phyloP scores from a whole-genome alignment of 1,140 invertebrate species.

The Temnothorax longispinosus region DNA sequence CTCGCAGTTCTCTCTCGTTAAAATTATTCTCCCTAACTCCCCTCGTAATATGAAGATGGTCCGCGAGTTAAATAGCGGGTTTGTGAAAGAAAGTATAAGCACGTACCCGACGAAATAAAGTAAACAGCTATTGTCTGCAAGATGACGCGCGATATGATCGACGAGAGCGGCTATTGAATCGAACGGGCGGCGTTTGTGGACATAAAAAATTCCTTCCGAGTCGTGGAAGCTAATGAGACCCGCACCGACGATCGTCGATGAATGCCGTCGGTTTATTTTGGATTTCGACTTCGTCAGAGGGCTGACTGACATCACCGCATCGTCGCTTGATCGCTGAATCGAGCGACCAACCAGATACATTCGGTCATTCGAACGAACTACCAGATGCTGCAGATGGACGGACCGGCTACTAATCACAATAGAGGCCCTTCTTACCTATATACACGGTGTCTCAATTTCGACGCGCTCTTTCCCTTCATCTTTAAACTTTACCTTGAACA shows the following conservation, averaged over 20 bases:
- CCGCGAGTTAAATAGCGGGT: conserved; percentile 1
- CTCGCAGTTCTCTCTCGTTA: conserved; percentile 24
- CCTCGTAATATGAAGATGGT: conserved; percentile 28
- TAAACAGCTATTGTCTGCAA: conserved; percentile 52
- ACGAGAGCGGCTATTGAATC: conserved; percentile 45
- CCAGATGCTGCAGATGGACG: conserved; percentile 64
- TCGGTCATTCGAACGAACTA: conserved; percentile 58
- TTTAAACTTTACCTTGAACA: neutral
- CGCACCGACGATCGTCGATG: conserved; percentile 43
- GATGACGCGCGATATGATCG: conserved; percentile 57
- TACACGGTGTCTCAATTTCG: neutral
- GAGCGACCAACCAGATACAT: conserved; percentile 38
- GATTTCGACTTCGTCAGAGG: conserved; percentile 49
- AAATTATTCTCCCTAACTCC: conserved; percentile 1
- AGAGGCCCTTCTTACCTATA: conserved; percentile 34
- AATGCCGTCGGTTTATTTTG: conserved; percentile 54
- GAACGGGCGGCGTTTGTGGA: conserved; percentile 44
- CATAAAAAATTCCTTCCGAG: conserved; percentile 48
- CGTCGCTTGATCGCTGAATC: conserved; percentile 36
- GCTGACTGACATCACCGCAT: conserved; percentile 26
- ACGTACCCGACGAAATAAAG: conserved; percentile 45
- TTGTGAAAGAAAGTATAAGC: conserved; percentile 19
- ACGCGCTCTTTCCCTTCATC: neutral
- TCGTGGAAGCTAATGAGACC: conserved; percentile 59
- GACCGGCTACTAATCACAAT: conserved; percentile 75